These are phyloP conservation scores for Itoplectis maculator DNA, from an alignment of 2,888 invertebrate species.

Conservation along the genomic window DNA sequence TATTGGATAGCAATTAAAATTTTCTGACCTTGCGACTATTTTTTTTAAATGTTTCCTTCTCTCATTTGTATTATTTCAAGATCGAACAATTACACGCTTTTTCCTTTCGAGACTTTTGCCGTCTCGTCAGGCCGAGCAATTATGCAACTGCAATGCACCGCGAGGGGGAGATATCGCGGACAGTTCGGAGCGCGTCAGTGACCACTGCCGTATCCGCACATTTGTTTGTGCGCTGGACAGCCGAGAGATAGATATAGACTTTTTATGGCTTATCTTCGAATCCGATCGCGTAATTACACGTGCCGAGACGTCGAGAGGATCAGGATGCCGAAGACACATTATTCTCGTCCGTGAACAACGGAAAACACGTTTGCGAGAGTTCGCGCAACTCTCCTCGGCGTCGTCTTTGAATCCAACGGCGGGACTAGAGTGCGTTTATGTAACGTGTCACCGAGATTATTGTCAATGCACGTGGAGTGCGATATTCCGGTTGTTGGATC, in stretches of 20 bases:
- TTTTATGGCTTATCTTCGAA: constrained; percentile 5
- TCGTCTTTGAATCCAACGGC: neutral
- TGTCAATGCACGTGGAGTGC: neutral
- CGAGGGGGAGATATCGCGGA: neutral
- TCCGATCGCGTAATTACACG: constrained; percentile 16
- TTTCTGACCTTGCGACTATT: neutral
- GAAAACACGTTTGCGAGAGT: neutral
- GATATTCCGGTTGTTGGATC: constrained; percentile 9
- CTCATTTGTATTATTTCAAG: constrained; percentile 1
- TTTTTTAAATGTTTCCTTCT: neutral
- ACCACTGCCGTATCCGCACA: neutral
- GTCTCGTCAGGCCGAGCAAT: neutral
- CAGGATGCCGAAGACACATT: constrained; percentile 4
- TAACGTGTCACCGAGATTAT: constrained; percentile 2
- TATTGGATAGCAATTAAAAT: no score
- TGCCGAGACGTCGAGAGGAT: neutral
- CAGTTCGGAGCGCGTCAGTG: neutral
- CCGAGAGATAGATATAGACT: neutral
- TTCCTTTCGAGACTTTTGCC: neutral
- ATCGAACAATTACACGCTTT: neutral
- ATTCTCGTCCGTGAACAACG: neutral
- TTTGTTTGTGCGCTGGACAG: neutral
- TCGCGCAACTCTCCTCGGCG: neutral
- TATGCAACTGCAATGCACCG: neutral
- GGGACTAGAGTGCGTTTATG: constrained; percentile 5